Evolutionary conservation across 1,140 invertebrate species (phyloP).

Genomic region (Bilobella aurantiaca): DNA sequence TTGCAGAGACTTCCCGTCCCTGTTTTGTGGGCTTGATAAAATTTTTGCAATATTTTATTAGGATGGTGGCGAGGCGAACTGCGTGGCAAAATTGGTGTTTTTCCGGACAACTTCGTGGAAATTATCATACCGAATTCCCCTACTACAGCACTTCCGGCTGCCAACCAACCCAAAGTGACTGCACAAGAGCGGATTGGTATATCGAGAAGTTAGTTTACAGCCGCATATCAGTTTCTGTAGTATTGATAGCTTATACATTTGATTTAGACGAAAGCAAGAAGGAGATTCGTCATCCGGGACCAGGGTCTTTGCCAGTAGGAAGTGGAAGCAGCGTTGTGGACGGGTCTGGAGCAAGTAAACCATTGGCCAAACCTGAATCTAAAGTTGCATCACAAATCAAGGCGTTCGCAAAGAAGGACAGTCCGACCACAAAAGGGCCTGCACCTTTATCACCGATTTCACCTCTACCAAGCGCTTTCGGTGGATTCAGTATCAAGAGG

Average conservation of each 20-base stretch:
- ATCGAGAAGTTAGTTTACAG: conserved; percentile 11
- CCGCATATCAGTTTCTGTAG: neutral
- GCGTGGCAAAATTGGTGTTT: conserved; percentile 75
- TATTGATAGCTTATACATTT: neutral
- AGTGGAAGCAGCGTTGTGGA: conserved; percentile 3
- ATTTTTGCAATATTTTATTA: conserved; percentile 61
- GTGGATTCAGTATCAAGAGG: conserved; percentile 2
- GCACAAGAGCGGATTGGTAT: conserved; percentile 5
- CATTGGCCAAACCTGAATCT: neutral
- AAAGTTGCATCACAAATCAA: neutral
- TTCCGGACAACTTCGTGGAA: conserved; percentile 94
- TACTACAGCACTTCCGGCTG: neutral
- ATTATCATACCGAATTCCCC: conserved; percentile 41
- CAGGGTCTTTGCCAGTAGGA: neutral
- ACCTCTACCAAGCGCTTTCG: neutral
- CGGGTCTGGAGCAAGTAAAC: conserved; percentile 10
- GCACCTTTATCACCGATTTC: conserved; percentile 9
- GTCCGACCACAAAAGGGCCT: neutral
- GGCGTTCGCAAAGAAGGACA: neutral
- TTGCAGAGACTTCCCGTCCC: no score
- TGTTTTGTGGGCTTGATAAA: neutral
- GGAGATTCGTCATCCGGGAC: neutral
- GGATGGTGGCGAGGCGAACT: conserved; percentile 96
- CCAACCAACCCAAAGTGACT: conserved; percentile 3
- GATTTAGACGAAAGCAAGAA: neutral